A percentile compares a stretch with the other conserved stretches of the same genome.
phyloP scores from a whole-genome alignment of 2,888 invertebrate species.

The Drosophila neutralis region DNA sequence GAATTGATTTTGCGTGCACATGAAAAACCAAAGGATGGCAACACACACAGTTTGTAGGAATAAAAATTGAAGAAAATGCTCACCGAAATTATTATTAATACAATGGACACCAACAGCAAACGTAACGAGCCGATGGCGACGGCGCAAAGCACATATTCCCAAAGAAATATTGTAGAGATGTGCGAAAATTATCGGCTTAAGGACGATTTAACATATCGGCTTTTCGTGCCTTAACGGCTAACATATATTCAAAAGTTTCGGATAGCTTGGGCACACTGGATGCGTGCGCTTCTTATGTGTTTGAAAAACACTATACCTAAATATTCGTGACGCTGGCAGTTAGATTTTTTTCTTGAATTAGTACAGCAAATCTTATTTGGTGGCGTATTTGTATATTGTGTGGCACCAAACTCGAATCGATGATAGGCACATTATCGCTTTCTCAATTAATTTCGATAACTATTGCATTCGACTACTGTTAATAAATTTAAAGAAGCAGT shows the following conservation, averaged over 20 bases:
- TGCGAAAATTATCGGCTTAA: constrained; percentile 21
- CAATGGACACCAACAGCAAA: constrained; percentile 16
- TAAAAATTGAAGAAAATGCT: background rate
- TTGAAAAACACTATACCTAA: background rate
- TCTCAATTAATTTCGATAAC: background rate
- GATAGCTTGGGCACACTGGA: background rate
- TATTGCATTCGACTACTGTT: background rate
- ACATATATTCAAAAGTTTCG: background rate
- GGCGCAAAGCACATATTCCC: constrained; percentile 28
- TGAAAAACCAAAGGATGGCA: background rate
- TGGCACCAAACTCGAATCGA: background rate
- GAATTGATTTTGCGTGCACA: background rate
- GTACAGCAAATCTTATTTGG: background rate
- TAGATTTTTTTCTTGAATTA: background rate
- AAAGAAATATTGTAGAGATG: constrained; percentile 1
- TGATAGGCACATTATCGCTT: background rate
- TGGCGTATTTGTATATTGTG: background rate
- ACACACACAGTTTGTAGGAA: background rate
- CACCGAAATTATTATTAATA: constrained; percentile 14
- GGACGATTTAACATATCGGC: constrained; percentile 6
- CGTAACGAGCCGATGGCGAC: constrained; percentile 16
- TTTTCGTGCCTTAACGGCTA: constrained; percentile 1
- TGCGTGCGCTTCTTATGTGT: background rate
- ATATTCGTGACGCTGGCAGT: background rate
- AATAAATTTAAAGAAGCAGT: background rate